Evolutionary conservation across 1,140 invertebrate genomes (phyloP).

Genomic region (Drosophila sulfurigaster): DNA sequence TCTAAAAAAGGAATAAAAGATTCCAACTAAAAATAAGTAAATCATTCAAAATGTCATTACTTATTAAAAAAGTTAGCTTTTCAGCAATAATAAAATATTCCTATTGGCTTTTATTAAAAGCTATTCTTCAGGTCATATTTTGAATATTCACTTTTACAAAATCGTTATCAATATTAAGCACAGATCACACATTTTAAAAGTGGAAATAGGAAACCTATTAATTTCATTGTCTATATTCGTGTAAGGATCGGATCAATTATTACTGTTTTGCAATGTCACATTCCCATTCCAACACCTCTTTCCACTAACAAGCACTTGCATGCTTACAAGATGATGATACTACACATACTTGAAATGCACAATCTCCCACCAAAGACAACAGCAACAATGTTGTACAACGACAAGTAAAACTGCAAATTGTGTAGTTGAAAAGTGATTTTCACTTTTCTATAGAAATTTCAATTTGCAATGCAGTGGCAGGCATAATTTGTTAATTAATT

Average conservation of each 20-base stretch:
- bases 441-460: conserved; percentile 62
- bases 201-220: too few relatives aligned
- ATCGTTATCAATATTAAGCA: too few relatives aligned
- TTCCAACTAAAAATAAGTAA: too few relatives aligned
- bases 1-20: too few relatives aligned
- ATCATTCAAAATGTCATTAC: too few relatives aligned
- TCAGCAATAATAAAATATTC: too few relatives aligned
- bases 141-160: too few relatives aligned
- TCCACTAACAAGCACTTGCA: conserved; percentile 8
- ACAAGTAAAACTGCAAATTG: conserved; percentile 34
- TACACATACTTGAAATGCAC: conserved; percentile 22
- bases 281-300: conserved; percentile 44
- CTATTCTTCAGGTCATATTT: too few relatives aligned
- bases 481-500: conserved; percentile 84
- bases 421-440: conserved; percentile 75
- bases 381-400: too few relatives aligned
- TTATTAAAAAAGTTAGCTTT: too few relatives aligned
- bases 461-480: conserved; percentile 71
- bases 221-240: background rate
- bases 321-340: conserved; percentile 30
- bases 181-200: background rate
- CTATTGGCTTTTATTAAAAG: too few relatives aligned
- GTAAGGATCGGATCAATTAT: conserved; percentile 12
- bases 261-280: conserved; percentile 15
- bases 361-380: conserved; percentile 20